Percentiles rank a stretch among this genome's conserved stretches.
phyloP scores from a whole-genome alignment of 2,113 vertebrate species.

The Odobenus rosmarus region DNA sequence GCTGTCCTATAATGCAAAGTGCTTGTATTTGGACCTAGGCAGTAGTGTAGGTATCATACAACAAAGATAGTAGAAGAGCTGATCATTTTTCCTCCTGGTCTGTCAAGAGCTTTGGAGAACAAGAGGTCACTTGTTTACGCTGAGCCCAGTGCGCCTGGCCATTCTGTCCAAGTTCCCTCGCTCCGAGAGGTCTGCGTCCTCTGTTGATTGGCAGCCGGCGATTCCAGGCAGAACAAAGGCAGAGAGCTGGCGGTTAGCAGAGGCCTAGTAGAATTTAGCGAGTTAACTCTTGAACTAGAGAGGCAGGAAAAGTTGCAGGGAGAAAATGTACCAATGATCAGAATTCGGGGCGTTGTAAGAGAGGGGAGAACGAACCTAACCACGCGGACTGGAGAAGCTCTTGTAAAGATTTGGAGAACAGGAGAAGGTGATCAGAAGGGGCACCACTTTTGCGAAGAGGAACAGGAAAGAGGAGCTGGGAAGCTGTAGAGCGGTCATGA shows the following conservation, averaged over 20 bases:
- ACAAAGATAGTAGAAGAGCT: slow-evolving; percentile 8
- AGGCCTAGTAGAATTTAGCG: not conserved
- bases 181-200: not conserved
- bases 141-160: not conserved
- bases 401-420: slow-evolving; percentile 15
- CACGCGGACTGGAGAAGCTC: not conserved
- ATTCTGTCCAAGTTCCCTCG: not conserved
- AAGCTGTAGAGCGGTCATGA: not conserved
- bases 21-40: slow-evolving; percentile 10
- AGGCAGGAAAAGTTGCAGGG: not conserved
- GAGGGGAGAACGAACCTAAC: slow-evolving; percentile 22
- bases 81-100: slow-evolving; percentile 25
- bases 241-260: not conserved
- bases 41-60: not conserved
- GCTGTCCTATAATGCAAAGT: not conserved
- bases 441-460: not conserved
- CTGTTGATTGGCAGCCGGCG: slow-evolving; percentile 13
- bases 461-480: not conserved
- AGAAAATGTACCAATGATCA: not conserved
- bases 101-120: slow-evolving; percentile 50
- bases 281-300: not conserved
- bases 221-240: slow-evolving; percentile 60
- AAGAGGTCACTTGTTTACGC: slow-evolving; percentile 53
- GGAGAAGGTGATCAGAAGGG: not conserved
- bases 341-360: not conserved